These are phyloP conservation scores for Phymatocera aterrima DNA, from an alignment of 2,888 invertebrate genomes.

Conservation along the genomic window DNA sequence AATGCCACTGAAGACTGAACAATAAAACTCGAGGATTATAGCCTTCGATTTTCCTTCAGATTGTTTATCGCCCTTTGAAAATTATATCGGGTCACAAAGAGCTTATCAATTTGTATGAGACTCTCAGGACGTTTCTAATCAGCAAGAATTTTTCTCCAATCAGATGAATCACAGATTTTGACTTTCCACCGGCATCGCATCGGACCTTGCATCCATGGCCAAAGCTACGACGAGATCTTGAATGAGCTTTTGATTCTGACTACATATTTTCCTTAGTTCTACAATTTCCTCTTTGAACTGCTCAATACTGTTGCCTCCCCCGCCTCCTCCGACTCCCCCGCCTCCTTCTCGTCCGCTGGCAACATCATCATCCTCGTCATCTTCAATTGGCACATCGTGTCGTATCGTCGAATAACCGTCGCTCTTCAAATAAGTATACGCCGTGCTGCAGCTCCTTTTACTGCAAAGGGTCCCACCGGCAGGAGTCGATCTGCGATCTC, in stretches of 20 bases:
- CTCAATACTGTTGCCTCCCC: not conserved
- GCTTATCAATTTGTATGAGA: not conserved
- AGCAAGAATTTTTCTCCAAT: not conserved
- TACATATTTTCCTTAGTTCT: slow-evolving; percentile 65
- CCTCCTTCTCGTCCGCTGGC: not conserved
- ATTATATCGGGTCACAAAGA: not conserved
- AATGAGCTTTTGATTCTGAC: slow-evolving; percentile 66
- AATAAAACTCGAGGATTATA: not conserved
- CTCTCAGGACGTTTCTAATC: not conserved
- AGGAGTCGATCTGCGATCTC: slow-evolving; percentile 78
- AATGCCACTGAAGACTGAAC: not conserved
- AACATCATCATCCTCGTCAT: slow-evolving; percentile 52
- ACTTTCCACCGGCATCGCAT: not conserved
- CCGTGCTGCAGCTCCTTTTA: slow-evolving; percentile 61
- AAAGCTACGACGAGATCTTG: slow-evolving; percentile 62
- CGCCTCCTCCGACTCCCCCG: not conserved
- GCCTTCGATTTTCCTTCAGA: not conserved
- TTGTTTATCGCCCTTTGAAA: not conserved
- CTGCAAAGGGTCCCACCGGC: slow-evolving; percentile 52
- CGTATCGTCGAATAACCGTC: slow-evolving; percentile 57
- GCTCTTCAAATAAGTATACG: slow-evolving; percentile 58
- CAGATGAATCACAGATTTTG: not conserved
- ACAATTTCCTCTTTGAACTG: slow-evolving; percentile 60
- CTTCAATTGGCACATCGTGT: slow-evolving; percentile 48
- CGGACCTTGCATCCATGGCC: slow-evolving; percentile 48